These are phyloP conservation scores for Recurvirostra avosetta DNA, from an alignment of 2,113 vertebrate genomes.

Conservation along the genomic window DNA sequence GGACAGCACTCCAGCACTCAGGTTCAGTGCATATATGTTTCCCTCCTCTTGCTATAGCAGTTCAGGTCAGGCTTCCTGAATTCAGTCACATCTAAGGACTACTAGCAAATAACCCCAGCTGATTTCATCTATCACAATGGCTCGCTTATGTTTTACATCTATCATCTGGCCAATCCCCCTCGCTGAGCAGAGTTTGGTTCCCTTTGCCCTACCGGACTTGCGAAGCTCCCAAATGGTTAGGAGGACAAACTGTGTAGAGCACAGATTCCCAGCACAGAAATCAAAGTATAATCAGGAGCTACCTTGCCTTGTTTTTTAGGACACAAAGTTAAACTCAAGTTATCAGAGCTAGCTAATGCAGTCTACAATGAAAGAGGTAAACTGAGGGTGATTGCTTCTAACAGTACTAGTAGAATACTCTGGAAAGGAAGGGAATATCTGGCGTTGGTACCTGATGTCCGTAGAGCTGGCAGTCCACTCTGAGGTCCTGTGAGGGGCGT, in stretches of 20 bases:
- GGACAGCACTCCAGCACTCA: neutral
- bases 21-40: neutral
- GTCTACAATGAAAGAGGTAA: neutral
- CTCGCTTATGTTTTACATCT: neutral
- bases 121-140: neutral
- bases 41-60: neutral
- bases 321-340: neutral
- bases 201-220: neutral
- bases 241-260: neutral
- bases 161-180: neutral
- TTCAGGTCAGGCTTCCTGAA: neutral
- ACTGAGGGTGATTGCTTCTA: neutral
- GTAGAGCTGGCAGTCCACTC: conserved; percentile 58
- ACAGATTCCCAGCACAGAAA: neutral
- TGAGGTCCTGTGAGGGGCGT: neutral
- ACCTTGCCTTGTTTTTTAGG: neutral
- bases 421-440: neutral
- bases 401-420: neutral
- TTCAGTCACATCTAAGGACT: neutral
- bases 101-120: neutral
- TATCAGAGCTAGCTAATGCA: neutral
- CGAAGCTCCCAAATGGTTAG: neutral
- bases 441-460: conserved; percentile 63
- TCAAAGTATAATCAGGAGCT: neutral
- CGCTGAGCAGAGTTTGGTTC: neutral